These are phyloP conservation scores for Micromesistius poutassou DNA, from an alignment of 2,797 vertebrate genomes.

Conservation along the genomic window DNA sequence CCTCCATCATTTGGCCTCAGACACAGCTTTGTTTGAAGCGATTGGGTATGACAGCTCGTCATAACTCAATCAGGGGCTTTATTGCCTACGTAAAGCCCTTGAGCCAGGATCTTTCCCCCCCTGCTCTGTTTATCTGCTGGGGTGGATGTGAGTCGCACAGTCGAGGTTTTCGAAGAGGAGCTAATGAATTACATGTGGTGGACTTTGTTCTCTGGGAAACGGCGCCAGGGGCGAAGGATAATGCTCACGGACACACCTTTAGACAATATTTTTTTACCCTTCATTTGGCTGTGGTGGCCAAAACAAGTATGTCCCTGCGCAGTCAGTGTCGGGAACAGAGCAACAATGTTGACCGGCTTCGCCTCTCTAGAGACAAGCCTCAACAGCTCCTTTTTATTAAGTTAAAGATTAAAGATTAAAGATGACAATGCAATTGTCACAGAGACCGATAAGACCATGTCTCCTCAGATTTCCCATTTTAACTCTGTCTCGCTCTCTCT, in stretches of 20 bases:
- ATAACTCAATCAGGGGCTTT: conserved; percentile 26
- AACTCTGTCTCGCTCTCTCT: too few relatives aligned
- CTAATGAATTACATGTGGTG: conserved; percentile 53
- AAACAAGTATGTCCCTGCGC: conserved; percentile 48
- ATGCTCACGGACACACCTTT: conserved; percentile 66
- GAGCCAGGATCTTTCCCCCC: conserved; percentile 11
- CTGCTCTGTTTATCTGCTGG: conserved; percentile 33
- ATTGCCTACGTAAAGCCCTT: conserved; percentile 6
- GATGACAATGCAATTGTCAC: not conserved
- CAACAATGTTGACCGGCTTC: conserved; percentile 44
- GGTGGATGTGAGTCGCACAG: conserved; percentile 22
- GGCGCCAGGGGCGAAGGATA: conserved; percentile 41
- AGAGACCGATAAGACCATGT: too few relatives aligned
- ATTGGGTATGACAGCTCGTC: conserved; percentile 24
- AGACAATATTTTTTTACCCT: conserved; percentile 67
- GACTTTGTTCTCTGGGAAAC: conserved; percentile 57
- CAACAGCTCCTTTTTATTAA: conserved; percentile 28
- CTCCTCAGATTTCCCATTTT: too few relatives aligned
- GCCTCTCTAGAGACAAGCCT: conserved; percentile 50
- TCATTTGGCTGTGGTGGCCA: conserved; percentile 44
- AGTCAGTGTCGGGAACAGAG: conserved; percentile 39
- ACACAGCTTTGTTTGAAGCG: conserved; percentile 17
- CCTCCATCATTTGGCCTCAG: conserved; percentile 36
- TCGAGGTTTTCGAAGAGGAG: conserved; percentile 18
- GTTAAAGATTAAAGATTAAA: conserved; percentile 7